Conservation (phyloP, 1,140 invertebrate genomes). For the Tenebrio molitor region DNA sequence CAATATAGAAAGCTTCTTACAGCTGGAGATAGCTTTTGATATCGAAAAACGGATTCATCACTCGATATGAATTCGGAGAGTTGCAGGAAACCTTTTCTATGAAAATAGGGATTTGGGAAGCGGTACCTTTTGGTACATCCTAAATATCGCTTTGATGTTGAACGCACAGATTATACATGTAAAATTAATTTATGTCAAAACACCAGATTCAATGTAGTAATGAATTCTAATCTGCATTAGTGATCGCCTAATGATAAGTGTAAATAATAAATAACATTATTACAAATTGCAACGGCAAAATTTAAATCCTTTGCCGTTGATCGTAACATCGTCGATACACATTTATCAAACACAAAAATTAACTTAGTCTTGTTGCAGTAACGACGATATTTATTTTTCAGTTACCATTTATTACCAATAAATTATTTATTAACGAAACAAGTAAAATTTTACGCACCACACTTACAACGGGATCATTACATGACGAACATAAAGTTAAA, state of each 20-base stretch:
- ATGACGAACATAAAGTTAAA: conserved; percentile 24
- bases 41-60: conserved; percentile 40
- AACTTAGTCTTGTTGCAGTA: neutral
- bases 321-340: too few relatives aligned
- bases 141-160: conserved; percentile 34
- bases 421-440: conserved; percentile 20
- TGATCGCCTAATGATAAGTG: neutral
- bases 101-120: conserved; percentile 17
- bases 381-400: neutral
- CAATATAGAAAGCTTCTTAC: conserved; percentile 24
- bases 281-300: too few relatives aligned
- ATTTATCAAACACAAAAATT: too few relatives aligned
- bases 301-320: neutral
- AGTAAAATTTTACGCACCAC: conserved; percentile 20
- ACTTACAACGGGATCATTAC: conserved; percentile 16
- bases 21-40: conserved; percentile 37
- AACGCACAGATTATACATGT: conserved; percentile 5
- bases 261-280: neutral
- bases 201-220: conserved; percentile 9
- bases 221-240: conserved; percentile 3
- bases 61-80: conserved; percentile 31
- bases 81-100: conserved; percentile 37
- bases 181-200: conserved; percentile 32
- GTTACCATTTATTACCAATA: conserved; percentile 9
- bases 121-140: conserved; percentile 23